Evolutionary conservation across 2,797 vertebrate genomes (phyloP).

Genomic region (Arrhamphus sclerolepis): DNA sequence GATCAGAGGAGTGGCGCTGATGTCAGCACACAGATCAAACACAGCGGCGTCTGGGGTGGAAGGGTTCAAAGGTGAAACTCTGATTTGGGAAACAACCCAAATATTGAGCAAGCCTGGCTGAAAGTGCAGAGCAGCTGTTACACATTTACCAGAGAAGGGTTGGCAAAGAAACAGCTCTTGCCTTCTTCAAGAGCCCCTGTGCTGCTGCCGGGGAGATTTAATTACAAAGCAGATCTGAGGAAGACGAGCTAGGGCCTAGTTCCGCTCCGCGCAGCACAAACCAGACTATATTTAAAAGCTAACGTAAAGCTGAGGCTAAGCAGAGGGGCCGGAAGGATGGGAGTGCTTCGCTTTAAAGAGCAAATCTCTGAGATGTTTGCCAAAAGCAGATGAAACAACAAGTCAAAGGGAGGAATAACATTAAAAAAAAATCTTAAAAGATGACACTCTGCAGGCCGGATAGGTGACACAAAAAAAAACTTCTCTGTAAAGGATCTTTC

Average conservation of each 20-base stretch:
- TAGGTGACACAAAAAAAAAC: too few species aligned
- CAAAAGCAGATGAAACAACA: conserved; percentile 51
- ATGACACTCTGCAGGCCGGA: not conserved
- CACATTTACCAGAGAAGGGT: conserved; percentile 68
- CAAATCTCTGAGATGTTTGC: conserved; percentile 47
- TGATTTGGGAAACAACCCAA: conserved; percentile 63
- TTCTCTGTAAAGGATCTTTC: too few species aligned
- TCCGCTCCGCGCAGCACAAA: conserved; percentile 38
- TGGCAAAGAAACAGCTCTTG: conserved; percentile 40
- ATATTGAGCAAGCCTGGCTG: conserved; percentile 61
- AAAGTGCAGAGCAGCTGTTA: conserved; percentile 71
- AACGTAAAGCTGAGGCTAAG: conserved; percentile 53
- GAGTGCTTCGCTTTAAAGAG: conserved; percentile 62
- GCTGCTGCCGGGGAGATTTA: conserved; percentile 53
- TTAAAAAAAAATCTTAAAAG: not conserved
- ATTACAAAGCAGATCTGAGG: conserved; percentile 71
- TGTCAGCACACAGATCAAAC: conserved; percentile 37
- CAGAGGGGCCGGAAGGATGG: conserved; percentile 63
- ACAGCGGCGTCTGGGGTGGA: conserved; percentile 17
- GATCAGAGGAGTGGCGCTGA: conserved; percentile 20
- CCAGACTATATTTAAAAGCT: conserved; percentile 58
- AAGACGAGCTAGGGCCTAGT: conserved; percentile 33
- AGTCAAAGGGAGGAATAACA: conserved; percentile 26
- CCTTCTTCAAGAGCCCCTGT: conserved; percentile 23
- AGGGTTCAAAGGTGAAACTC: conserved; percentile 53